Evolutionary conservation across 2,888 invertebrate genomes (phyloP).

Genomic region (Sipha maydis): DNA sequence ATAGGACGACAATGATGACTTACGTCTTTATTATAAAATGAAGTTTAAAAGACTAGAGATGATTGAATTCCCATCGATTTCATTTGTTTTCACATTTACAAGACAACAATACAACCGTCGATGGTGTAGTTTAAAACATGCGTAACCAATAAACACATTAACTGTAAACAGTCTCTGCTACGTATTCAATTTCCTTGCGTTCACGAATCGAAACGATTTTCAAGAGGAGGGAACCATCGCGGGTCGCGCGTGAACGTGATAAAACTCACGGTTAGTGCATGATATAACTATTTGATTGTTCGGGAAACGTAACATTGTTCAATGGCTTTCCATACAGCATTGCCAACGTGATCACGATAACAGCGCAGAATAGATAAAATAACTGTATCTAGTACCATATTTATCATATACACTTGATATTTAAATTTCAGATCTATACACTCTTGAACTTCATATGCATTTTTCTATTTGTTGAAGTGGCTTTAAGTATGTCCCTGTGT

Average conservation of each 20-base stretch:
- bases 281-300: not conserved
- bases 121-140: not conserved
- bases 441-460: too few relatives aligned
- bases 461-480: too few relatives aligned
- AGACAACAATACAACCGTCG: not conserved
- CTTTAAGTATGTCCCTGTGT: too few relatives aligned
- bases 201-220: not conserved
- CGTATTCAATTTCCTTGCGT: conserved; percentile 3
- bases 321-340: too few relatives aligned
- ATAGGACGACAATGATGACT: conserved; percentile 6
- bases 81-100: not conserved
- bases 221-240: conserved; percentile 6
- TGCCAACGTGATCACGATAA: too few relatives aligned
- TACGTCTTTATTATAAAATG: not conserved
- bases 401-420: too few relatives aligned
- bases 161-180: conserved; percentile 8
- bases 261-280: not conserved
- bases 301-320: not conserved
- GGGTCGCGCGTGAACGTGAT: conserved; percentile 13
- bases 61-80: not conserved
- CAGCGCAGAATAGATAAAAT: too few relatives aligned
- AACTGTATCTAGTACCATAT: too few relatives aligned
- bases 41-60: not conserved
- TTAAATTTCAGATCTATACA: too few relatives aligned
- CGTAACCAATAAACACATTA: not conserved